Conservation (phyloP, 2,888 invertebrate genomes). For the Tubulanus polymorphus region DNA sequence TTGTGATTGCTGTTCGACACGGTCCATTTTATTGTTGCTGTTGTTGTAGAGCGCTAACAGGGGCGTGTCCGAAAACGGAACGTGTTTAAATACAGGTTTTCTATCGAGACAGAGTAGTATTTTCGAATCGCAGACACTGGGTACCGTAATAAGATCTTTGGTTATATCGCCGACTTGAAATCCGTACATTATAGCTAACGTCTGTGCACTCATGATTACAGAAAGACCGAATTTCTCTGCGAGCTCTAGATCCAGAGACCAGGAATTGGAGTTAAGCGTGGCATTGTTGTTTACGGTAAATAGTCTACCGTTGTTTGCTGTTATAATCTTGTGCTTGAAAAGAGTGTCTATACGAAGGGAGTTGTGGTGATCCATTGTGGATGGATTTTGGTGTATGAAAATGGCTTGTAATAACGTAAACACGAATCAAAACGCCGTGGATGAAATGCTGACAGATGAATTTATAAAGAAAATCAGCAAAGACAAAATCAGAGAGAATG, state of each 20-base stretch:
- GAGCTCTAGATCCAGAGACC: not conserved
- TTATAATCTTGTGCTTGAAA: not conserved
- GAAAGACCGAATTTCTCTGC: conserved; percentile 1
- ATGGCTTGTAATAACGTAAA: not conserved
- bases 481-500: not conserved
- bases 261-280: not conserved
- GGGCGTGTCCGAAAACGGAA: conserved; percentile 2
- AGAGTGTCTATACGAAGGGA: not conserved
- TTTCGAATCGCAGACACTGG: not conserved
- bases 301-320: not conserved
- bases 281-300: not conserved
- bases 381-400: too few relatives aligned
- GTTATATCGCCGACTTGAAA: conserved; percentile 1
- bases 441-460: not conserved
- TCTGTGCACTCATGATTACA: not conserved
- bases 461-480: not conserved
- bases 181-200: not conserved
- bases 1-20: not conserved
- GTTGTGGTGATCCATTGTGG: too few relatives aligned
- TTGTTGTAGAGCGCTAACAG: not conserved
- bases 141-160: not conserved
- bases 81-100: conserved; percentile 2
- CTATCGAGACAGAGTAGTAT: not conserved
- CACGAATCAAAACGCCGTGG: not conserved
- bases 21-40: not conserved